Evolutionary conservation across 2,797 vertebrate species (phyloP).

Genomic region (Tenualosa thibaudeaui): DNA sequence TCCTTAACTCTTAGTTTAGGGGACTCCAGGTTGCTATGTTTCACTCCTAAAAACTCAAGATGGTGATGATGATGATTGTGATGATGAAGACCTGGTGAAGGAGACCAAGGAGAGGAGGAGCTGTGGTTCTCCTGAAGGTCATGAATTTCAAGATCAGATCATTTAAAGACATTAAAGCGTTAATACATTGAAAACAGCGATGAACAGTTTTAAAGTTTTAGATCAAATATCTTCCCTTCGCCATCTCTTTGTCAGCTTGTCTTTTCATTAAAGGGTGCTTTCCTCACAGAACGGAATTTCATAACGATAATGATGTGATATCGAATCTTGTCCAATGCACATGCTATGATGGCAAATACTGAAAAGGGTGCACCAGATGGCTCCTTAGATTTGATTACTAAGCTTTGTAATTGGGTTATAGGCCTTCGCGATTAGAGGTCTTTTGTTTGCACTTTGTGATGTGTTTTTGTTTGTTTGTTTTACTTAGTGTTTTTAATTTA

Average conservation of each 20-base stretch:
- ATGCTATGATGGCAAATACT: background rate
- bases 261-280: slow-evolving; percentile 18
- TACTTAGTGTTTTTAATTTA: background rate
- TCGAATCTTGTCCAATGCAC: background rate
- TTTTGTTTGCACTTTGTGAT: slow-evolving; percentile 44
- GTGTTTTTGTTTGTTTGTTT: background rate
- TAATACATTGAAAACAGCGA: slow-evolving; percentile 15
- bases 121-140: slow-evolving; percentile 23
- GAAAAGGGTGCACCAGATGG: background rate
- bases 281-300: background rate
- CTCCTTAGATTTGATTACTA: background rate
- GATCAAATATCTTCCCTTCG: slow-evolving; percentile 21
- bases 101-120: background rate
- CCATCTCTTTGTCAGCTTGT: slow-evolving; percentile 28
- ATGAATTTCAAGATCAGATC: background rate
- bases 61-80: background rate
- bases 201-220: slow-evolving; percentile 14
- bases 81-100: slow-evolving; percentile 37
- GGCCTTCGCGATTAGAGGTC: slow-evolving; percentile 26
- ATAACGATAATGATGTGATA: background rate
- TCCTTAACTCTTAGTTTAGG: background rate
- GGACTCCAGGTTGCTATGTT: background rate
- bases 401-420: slow-evolving; percentile 27
- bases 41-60: slow-evolving; percentile 3
- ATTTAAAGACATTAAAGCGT: background rate